Conservation (phyloP, 2,113 vertebrate species). For the Tetraodon nigroviridis region DNA sequence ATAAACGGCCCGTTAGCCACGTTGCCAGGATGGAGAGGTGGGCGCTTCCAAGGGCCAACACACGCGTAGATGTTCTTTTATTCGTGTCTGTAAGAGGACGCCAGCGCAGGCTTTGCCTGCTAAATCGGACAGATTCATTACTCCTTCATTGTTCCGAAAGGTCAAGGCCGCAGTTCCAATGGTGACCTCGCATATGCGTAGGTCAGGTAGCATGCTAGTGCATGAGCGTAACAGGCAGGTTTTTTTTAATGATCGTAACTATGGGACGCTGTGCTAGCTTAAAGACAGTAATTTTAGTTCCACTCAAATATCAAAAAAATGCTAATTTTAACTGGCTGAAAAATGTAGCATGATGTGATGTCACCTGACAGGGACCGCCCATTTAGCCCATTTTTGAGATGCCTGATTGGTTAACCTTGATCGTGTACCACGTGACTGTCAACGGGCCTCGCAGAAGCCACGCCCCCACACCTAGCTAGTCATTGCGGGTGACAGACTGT, state of each 20-base stretch:
- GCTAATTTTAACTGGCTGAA: conserved; percentile 51
- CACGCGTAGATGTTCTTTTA: too few relatives aligned
- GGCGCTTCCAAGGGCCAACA: too few relatives aligned
- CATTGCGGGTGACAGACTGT: neutral
- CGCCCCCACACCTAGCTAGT: conserved; percentile 58
- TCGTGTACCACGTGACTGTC: conserved; percentile 51
- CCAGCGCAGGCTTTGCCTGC: too few relatives aligned
- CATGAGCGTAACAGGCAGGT: too few relatives aligned
- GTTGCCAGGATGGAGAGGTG: too few relatives aligned
- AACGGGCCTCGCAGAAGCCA: conserved; percentile 31
- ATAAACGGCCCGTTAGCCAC: too few relatives aligned
- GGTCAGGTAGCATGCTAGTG: too few relatives aligned
- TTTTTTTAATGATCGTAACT: neutral
- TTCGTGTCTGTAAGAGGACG: too few relatives aligned
- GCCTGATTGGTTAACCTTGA: conserved; percentile 46
- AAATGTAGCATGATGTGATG: conserved; percentile 72
- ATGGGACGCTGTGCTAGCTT: conserved; percentile 27
- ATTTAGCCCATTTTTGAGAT: conserved; percentile 72
- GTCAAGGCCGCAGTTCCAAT: neutral
- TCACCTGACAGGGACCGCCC: conserved; percentile 52
- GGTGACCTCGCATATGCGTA: neutral
- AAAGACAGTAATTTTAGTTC: conserved; percentile 1
- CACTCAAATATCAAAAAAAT: conserved; percentile 20
- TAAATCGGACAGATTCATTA: too few relatives aligned
- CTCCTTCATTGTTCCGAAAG: neutral